Base-by-base conservation (phyloP, 2,888 invertebrate genomes). In the Acrobeloides nanus region DNA sequence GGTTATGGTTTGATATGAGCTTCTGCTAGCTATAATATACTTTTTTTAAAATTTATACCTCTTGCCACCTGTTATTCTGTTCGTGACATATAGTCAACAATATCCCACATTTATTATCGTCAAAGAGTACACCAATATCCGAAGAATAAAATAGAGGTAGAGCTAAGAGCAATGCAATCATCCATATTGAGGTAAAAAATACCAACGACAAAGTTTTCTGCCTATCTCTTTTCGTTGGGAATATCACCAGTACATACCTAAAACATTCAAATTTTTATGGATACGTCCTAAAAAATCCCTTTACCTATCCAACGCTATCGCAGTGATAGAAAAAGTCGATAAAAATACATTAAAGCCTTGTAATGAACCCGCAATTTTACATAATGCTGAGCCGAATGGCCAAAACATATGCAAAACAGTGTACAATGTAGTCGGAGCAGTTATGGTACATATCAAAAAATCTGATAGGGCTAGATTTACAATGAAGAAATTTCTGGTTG, bases 291-390 rank as follows among this genome's bases (percentile, higher is more conserved):
- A n/a, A n/a, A n/a, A n/a, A n/a, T n/a, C n/a, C n/a, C 15, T 27
- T 41, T 33, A 72, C 63, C 74, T 57, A 52, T 75, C 74, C 17
- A 79, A 62, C 0, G 78, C 78, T 61, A 90, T 90, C 7, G 89
- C 89, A 3, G 89, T 87, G 63, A 90, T 90, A 58, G 87, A 86
- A 72, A 90, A 86, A 1, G 89, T 89, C 0, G 89, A 89, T 0
- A 90, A 88, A 74, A 88, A 90, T 62, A 89, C 86, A 67, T 87
- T 89, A 55, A 85, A 67, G 1, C 65, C 89, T 74, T 89, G 88
- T 38, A 88, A 81, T 53, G 85, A 84, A 0, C 86, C 86, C 58
- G 87, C 84, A 58, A 87, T 81, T 75, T 89, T 89, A 76, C 90
- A 90, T 45, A 81, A 82, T 76, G 85, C 82, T 66, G 83, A 81